Evolutionary conservation across 2,797 vertebrate species (phyloP), one percentile per base, ranked within the genome.

Genomic region (Epinephelus malabaricus): DNA sequence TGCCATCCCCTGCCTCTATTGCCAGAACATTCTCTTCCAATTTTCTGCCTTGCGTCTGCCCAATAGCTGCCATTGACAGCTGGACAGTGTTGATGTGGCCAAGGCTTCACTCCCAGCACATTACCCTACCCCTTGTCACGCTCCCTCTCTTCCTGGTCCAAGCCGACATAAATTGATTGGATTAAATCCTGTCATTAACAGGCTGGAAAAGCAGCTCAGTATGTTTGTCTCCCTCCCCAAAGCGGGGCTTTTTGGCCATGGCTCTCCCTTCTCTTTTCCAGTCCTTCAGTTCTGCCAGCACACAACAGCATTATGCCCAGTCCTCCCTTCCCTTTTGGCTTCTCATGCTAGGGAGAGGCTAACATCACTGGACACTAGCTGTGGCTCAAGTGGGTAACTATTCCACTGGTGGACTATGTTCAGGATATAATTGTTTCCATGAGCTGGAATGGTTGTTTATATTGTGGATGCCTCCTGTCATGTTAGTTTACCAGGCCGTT

Each of bases 161-260:
- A 94, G 86, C 90, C 88, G 76, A 94, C 94, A 94, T 93, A 94
- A 94, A 94, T 94, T 94, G 93, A 94, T 94, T 95, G 93, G 94
- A 94, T 94, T 94, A 94, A 95, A 95, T 93, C 93, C 94, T 94
- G 92, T 94, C 92, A 94, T 95, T 95, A 95, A 94, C 93, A 92
- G 94, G 91, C 94, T 93, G 92, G 94, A 95, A 93, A 94, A 94
- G 93, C 92, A 93, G 92, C 92, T 94, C 91, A 93, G 93, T 94
- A 92, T 94, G 94, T 94, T 94, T 93, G 92, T 90, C 91, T 90
- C 89, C 82, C 69, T 91, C 92, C 91, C 91, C 89, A 92, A 93
- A 92, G 92, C 89, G 76, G 73, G 83, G 85, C 84, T 92, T 94
- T 92, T 91, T 94, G 92, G 94, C 93, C 88, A 85, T 46, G 27